phyloP scores from a whole-genome alignment of 2,797 vertebrate species.

The Sebastes minor region DNA sequence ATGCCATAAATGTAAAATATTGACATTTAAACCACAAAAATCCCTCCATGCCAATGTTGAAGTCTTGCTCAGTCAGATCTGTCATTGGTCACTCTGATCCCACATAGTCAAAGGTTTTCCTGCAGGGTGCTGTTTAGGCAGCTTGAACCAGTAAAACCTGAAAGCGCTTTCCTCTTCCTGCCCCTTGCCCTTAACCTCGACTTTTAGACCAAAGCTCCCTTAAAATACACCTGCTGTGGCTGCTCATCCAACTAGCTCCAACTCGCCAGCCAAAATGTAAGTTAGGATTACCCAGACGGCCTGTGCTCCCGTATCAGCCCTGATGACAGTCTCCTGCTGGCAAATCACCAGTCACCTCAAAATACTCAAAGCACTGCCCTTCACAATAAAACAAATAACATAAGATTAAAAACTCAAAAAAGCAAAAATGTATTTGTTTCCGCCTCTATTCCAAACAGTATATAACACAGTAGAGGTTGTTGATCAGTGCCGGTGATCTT shows the following conservation, averaged over 20 bases:
- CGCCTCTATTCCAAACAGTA: neutral
- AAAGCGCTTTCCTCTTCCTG: neutral
- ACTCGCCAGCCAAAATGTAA: slow-evolving; percentile 23
- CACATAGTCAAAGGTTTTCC: neutral
- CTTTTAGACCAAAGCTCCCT: neutral
- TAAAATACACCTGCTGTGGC: slow-evolving; percentile 4
- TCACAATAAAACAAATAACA: neutral
- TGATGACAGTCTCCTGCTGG: slow-evolving; percentile 7
- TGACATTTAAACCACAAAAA: neutral
- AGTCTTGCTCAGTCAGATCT: neutral
- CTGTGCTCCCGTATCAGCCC: neutral
- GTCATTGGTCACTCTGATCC: too few species aligned
- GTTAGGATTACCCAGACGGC: slow-evolving; percentile 30
- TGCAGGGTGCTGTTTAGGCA: neutral
- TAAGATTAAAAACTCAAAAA: neutral
- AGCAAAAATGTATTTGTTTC: neutral
- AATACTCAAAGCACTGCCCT: neutral
- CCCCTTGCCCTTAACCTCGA: neutral
- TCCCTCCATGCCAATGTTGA: neutral
- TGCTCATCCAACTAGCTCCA: slow-evolving; percentile 18
- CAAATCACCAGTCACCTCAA: slow-evolving; percentile 19
- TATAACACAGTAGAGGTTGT: neutral
- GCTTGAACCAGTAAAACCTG: neutral
- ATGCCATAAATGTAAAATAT: neutral
- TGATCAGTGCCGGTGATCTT: neutral